Evolutionary conservation across 2,113 vertebrate species (phyloP), one percentile per base, ranked within the genome.

Genomic region (Antechinus flavipes): DNA sequence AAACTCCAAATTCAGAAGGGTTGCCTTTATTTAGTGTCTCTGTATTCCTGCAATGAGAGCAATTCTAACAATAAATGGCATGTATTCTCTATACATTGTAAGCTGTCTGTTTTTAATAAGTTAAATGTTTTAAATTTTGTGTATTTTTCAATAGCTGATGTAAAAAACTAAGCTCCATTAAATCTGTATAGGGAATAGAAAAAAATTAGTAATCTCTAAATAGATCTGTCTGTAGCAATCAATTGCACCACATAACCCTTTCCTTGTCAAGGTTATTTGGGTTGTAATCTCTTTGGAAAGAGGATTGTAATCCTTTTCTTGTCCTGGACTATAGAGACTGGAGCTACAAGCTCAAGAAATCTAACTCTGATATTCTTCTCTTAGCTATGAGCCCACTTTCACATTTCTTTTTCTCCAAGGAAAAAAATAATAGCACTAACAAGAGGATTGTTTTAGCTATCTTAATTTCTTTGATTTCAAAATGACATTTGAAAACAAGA

Each of bases 401-500:
- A 94, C 91, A n/a, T 91, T 94, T 52, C 50, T 52, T 94, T 91
- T 96, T 90, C 54, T 58, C 8, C 26, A 12, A 50, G 24, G 2
- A 19, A 89, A 54, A 84, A 50, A 35, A 49, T 49, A 84, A 89
- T 92, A 93, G 23, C 22, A 47, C 95, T 97, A 97, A 95, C 93
- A 53, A 91, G 96, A 97, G 92, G n/a, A 54, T 97, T 96, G 93
- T 91, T 93, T 96, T 94, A 92, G 94, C 94, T 35, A 22, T 94
- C 95, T 97, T 96, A 96, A 95, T 96, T 98, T 97, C 95, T 94
- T 96, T 96, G 94, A 96, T 97, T 97, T 97, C 97, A 98, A 96
- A 97, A 91, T 96, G 94, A 97, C 95, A 96, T 97, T 97, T 95
- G 95, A 93, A 98, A 98, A 98, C 96, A 98, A 97, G 97, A 94